Evolutionary conservation across 53 echinoderm and acorn worm species (phyloP).

Genomic region (Actinopyga echinites): DNA sequence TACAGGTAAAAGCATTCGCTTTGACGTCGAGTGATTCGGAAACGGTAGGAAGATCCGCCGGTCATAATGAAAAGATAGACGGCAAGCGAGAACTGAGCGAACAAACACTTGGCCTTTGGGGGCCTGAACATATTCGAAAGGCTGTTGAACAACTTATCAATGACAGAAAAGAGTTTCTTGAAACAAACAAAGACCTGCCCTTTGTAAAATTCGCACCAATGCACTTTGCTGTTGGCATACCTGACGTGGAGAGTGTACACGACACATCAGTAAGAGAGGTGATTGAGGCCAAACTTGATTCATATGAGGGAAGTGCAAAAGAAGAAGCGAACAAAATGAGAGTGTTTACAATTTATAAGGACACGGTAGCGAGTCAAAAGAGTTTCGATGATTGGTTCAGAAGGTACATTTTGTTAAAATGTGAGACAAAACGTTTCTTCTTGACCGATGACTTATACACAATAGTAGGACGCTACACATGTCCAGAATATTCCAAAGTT

Average conservation of each 20-base stretch:
- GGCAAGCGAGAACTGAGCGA: too few relatives aligned
- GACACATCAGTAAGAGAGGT: neutral
- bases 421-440: neutral
- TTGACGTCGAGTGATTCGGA: too few relatives aligned
- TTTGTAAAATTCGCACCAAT: slow-evolving; percentile 3
- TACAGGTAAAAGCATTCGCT: slow-evolving; percentile 1
- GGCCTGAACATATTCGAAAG: neutral
- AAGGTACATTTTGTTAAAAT: neutral
- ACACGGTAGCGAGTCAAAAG: neutral
- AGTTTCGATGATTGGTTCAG: slow-evolving; percentile 9
- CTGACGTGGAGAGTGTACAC: neutral
- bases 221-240: slow-evolving; percentile 12
- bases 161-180: neutral
- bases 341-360: neutral
- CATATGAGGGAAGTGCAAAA: too few relatives aligned
- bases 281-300: neutral
- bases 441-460: neutral
- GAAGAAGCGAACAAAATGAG: neutral
- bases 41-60: too few relatives aligned
- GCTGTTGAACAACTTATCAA: neutral
- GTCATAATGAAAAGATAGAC: too few relatives aligned
- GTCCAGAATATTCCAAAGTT: neutral
- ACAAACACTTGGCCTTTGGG: too few relatives aligned
- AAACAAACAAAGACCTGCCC: neutral
- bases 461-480: slow-evolving; percentile 3